A percentile compares a stretch with the other conserved stretches of the same genome.
phyloP scores from a whole-genome alignment of 1,140 invertebrate genomes.

The Hermatobates lingyangjiaoensis region DNA sequence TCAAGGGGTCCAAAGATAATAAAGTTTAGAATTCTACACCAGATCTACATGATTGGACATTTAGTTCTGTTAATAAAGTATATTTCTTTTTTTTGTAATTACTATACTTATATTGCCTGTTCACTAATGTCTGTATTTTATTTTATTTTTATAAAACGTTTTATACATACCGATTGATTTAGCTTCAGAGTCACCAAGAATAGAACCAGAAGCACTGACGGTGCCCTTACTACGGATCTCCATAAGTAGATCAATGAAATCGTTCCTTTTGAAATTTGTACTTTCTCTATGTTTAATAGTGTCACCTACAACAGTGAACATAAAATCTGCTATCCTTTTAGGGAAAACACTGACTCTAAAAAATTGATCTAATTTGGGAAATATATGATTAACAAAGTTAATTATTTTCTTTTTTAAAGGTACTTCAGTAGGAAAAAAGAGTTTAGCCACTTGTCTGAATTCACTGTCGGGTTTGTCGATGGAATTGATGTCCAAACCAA shows the following conservation, averaged over 20 bases:
- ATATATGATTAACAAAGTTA: neutral
- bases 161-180: no score
- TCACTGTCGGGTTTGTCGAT: conserved; percentile 28
- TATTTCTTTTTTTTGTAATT: no score
- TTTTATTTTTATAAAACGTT: no score
- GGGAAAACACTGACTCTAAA: neutral
- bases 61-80: no score
- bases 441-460: conserved; percentile 26
- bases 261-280: neutral
- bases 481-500: conserved; percentile 32
- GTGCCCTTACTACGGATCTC: neutral
- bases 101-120: no score
- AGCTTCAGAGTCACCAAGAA: no score
- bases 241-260: neutral
- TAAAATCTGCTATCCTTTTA: neutral
- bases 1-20: no score
- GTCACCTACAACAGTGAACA: neutral
- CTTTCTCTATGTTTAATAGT: neutral
- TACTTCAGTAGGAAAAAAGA: conserved; percentile 16
- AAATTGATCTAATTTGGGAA: neutral
- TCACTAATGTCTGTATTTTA: no score
- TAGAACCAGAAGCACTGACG: no score
- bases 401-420: neutral
- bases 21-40: no score
- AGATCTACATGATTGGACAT: no score